Base-by-base conservation (phyloP, 1,140 invertebrate genomes). In the Drosophila sp. region DNA sequence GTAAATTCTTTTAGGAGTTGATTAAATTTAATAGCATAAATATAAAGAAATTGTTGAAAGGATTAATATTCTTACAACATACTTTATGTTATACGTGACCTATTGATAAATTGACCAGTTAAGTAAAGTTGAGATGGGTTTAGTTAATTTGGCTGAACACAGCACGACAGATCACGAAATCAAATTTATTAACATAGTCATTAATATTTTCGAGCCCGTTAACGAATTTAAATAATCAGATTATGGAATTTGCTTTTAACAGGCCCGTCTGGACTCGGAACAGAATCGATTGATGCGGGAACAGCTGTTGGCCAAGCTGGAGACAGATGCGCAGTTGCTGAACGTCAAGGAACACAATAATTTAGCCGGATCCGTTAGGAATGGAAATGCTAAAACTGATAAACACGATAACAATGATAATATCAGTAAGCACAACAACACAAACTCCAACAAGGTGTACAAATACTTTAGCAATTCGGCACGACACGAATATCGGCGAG, bases 391-490 rank as follows among this genome's bases (percentile, higher is more conserved):
- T n/a, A 41, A 32, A 13, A 9, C 18, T 11, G 21, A 29, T 14
- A 59, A 61, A 7, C 50, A 64, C 18, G 62, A 64, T 36, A 58
- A 29, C 34, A 70, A 72, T 40, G 38, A 41, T 7, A 66, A 65
- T 4, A 7, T 62, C n/a, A 64, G 2, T 7, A 78, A 61, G 9
- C 63, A 67, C 36, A 76, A 58, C 54, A 59, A 57, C 0, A 29
- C 29, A 2, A 64, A 70, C 36, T 54, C 74, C 45, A 90, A 91
- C 34, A 87, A 89, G 58, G 90, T 91, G 0, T 91, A 91, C 53
- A 89, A 90, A 61, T 91, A 90, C 59, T 91, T 91, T 34, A 91
- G 81, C 41, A 91, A 91, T 69, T 91, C 90, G 8, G 87, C 90
- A 0, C 78, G 76, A 9, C 81, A 91, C 67, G 80, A 90, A 25